A percentile compares a stretch with the other conserved stretches of the same genome.
These are phyloP conservation scores for Caenorhabditis wallacei DNA, from an alignment of 2,888 invertebrate genomes.

Conservation along the genomic window DNA sequence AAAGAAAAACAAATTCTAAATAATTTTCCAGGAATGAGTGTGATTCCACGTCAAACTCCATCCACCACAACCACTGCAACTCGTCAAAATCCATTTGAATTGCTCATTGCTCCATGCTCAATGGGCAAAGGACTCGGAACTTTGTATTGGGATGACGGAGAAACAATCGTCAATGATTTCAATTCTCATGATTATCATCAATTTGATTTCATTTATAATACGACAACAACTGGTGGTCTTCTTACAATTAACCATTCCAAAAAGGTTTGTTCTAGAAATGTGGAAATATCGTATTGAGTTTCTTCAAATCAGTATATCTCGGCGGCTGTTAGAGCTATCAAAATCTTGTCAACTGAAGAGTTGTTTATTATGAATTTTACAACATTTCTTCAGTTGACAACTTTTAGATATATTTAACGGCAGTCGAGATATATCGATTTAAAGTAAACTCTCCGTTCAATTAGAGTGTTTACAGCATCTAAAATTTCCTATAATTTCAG, in stretches of 20 bases:
- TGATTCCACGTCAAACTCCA: conserved; percentile 85
- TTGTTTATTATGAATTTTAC: too few species aligned
- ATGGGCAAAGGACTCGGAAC: conserved; percentile 64
- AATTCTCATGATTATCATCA: conserved; percentile 54
- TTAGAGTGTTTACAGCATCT: too few species aligned
- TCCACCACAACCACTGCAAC: conserved; percentile 74
- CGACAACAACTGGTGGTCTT: conserved; percentile 40
- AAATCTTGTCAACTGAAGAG: too few species aligned
- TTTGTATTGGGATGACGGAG: conserved; percentile 81
- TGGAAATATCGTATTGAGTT: background rate
- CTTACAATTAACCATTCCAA: conserved; percentile 47
- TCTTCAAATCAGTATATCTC: too few species aligned
- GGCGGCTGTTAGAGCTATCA: too few species aligned
- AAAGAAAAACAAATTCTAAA: too few species aligned
- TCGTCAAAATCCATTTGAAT: conserved; percentile 87
- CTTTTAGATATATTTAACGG: too few species aligned
- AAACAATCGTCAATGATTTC: conserved; percentile 70
- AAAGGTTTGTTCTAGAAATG: conserved; percentile 13
- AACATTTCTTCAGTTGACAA: too few species aligned
- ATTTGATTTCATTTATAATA: conserved; percentile 59
- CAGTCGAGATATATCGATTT: too few species aligned
- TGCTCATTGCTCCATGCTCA: conserved; percentile 85
- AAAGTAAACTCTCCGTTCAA: too few species aligned
- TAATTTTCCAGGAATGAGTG: conserved; percentile 85
- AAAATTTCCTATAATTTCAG: conserved; percentile 14